These are phyloP conservation scores for Globicephala melas DNA, from an alignment of 2,113 vertebrate species.

Conservation along the genomic window DNA sequence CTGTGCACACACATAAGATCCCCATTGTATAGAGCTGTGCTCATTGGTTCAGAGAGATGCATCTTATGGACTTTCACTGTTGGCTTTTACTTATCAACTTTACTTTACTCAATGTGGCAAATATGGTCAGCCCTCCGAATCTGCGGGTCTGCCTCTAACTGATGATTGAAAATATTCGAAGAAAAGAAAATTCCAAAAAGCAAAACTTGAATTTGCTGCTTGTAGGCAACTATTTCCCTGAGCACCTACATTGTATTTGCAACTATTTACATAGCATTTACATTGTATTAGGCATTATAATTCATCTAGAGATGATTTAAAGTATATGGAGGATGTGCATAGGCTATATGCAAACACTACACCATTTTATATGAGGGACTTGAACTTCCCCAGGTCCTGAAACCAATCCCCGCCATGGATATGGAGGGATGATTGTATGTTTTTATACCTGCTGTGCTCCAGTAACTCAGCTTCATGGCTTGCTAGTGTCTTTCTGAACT, in stretches of 20 bases:
- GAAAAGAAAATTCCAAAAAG: neutral
- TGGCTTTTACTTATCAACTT: neutral
- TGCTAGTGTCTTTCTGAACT: neutral
- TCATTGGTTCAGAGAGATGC: neutral
- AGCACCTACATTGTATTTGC: neutral
- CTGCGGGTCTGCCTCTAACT: neutral
- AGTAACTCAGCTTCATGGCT: neutral
- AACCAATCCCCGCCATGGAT: neutral
- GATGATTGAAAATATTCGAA: neutral
- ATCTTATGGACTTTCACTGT: neutral
- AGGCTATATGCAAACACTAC: neutral
- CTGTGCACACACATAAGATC: too few relatives aligned
- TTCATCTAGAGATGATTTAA: neutral
- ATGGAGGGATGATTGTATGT: neutral
- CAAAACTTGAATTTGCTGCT: neutral
- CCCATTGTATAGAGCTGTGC: neutral
- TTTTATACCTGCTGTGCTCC: neutral
- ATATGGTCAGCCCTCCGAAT: neutral
- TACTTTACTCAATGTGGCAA: neutral
- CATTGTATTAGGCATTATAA: neutral
- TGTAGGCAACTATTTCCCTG: neutral
- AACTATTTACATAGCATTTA: neutral
- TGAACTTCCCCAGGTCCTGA: neutral
- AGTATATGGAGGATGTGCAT: neutral
- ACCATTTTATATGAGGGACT: neutral